Percentiles rank a stretch among this genome's conserved stretches.
These are phyloP conservation scores for Holothuria glaberrima DNA, from an alignment of 35 echinoderm and acorn worm species.

Conservation along the genomic window DNA sequence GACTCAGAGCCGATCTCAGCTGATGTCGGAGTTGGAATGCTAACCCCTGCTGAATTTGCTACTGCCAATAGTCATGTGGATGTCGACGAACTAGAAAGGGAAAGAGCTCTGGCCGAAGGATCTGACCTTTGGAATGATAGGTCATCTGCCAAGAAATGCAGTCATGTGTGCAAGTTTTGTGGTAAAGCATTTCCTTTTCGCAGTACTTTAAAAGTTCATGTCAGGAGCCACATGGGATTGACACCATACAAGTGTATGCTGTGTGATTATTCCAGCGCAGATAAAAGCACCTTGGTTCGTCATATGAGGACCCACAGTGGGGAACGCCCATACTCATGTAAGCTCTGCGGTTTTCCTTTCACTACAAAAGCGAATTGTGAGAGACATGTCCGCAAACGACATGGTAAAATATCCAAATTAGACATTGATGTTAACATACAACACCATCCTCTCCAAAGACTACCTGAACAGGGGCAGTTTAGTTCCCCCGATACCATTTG, in stretches of 20 bases:
- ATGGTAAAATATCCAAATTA: conserved; percentile 73
- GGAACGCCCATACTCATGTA: conserved; percentile 90
- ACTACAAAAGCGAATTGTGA: conserved; percentile 99
- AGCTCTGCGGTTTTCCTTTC: conserved; percentile 93
- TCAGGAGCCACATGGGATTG: conserved; percentile 90
- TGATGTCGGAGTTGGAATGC: conserved; percentile 78
- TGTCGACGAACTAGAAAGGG: conserved; percentile 5
- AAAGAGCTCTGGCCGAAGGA: conserved; percentile 13
- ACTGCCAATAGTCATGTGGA: conserved; percentile 44
- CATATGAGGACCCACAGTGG: conserved; percentile 99
- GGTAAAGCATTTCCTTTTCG: conserved; percentile 80
- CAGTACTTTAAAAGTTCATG: conserved; percentile 88
- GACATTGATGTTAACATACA: conserved; percentile 82
- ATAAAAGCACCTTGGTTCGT: conserved; percentile 95
- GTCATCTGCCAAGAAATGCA: conserved; percentile 49
- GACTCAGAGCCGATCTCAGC: conserved; percentile 63
- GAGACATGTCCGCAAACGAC: conserved; percentile 88
- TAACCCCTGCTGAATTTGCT: conserved; percentile 74
- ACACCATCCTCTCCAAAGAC: conserved; percentile 59
- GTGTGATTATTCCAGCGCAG: conserved; percentile 97
- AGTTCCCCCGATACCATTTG: conserved; percentile 87
- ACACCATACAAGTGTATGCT: conserved; percentile 92
- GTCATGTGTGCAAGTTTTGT: conserved; percentile 87
- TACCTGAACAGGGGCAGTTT: conserved; percentile 68
- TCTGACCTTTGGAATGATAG: conserved; percentile 48